Conservation (phyloP, 2,113 vertebrate species). For the Fregata magnificens region DNA sequence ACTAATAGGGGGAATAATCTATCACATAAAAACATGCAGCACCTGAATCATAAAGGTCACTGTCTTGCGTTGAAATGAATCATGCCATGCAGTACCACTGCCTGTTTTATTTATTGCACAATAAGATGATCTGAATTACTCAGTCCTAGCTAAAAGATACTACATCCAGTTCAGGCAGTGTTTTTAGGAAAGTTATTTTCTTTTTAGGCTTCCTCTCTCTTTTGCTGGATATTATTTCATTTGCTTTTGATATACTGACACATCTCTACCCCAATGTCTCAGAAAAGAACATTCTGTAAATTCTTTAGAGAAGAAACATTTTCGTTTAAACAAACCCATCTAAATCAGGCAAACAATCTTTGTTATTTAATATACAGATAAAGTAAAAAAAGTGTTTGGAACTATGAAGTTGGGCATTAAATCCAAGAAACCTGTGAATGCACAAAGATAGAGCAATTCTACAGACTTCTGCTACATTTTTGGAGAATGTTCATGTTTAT, state of each 20-base stretch:
- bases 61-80: constrained; percentile 12
- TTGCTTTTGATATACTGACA: background rate
- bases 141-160: background rate
- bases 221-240: background rate
- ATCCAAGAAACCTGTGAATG: background rate
- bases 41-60: constrained; percentile 39
- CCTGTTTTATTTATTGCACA: background rate
- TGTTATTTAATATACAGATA: background rate
- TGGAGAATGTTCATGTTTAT: constrained; percentile 47
- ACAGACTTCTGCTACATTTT: background rate
- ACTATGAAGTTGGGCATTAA: background rate
- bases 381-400: background rate
- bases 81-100: background rate
- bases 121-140: background rate
- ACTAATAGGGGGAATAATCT: background rate
- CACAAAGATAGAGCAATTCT: background rate
- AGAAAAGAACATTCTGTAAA: background rate
- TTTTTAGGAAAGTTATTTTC: background rate
- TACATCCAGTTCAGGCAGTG: background rate
- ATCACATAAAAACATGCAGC: background rate
- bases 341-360: background rate
- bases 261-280: background rate
- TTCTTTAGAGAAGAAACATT: background rate
- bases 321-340: background rate
- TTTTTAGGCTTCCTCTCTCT: background rate